Conservation (phyloP, 2,888 invertebrate genomes). For the Tipula helvola region DNA sequence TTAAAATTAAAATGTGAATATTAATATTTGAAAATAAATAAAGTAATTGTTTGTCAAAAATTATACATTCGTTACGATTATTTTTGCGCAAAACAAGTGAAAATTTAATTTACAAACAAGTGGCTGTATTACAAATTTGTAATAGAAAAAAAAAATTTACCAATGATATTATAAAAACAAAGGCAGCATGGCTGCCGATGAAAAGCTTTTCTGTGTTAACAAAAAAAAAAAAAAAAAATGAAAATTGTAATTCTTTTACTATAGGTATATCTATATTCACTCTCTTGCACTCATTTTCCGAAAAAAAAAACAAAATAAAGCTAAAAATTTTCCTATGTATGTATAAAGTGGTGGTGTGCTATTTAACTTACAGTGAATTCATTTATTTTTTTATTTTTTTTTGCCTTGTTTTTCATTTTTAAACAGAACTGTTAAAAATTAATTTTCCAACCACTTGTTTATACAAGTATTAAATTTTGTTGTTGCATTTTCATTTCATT, state of each 20-base stretch:
- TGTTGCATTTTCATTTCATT: conserved; percentile 8
- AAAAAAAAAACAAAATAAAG: neutral
- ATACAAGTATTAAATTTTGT: neutral
- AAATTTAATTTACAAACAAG: neutral
- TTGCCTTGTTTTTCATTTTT: neutral
- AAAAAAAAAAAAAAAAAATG: neutral
- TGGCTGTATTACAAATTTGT: neutral
- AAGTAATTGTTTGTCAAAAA: neutral
- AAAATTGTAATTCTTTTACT: neutral
- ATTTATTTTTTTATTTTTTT: neutral
- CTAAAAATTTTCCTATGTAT: neutral
- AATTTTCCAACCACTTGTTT: conserved; percentile 8
- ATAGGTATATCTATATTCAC: neutral
- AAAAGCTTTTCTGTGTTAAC: neutral
- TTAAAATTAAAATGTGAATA: neutral
- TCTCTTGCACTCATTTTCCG: neutral
- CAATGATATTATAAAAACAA: neutral
- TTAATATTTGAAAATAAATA: neutral
- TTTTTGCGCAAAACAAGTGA: neutral
- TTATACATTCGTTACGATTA: neutral
- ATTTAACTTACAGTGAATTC: neutral
- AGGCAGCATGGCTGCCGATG: conserved; percentile 11
- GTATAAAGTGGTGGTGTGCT: neutral
- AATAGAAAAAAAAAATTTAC: neutral
- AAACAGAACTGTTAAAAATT: conserved; percentile 4